Percentiles rank a stretch among this genome's conserved stretches.
Evolutionary conservation across 2,888 invertebrate genomes (phyloP).

Genomic region (Aspidapion aeneum): DNA sequence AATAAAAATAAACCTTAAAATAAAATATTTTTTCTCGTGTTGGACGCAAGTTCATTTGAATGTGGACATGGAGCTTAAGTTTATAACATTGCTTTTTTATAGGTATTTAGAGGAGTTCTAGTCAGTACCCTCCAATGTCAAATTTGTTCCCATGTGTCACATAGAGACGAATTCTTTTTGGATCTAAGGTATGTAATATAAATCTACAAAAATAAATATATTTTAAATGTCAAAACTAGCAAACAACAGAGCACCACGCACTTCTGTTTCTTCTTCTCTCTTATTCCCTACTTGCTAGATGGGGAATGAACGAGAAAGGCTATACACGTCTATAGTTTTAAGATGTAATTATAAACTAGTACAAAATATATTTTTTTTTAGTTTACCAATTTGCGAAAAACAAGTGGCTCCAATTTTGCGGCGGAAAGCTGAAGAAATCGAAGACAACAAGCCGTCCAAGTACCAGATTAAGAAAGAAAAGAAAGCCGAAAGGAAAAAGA

Average conservation of each 20-base stretch:
- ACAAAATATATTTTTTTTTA: slow-evolving; percentile 44
- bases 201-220: not conserved
- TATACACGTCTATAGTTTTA: not conserved
- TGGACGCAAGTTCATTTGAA: too few species aligned
- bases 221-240: not conserved
- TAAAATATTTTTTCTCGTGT: too few species aligned
- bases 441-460: slow-evolving; percentile 59
- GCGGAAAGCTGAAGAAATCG: slow-evolving; percentile 45
- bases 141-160: slow-evolving; percentile 83
- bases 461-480: slow-evolving; percentile 65
- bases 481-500: slow-evolving; percentile 55
- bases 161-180: slow-evolving; percentile 87
- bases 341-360: not conserved
- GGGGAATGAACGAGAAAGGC: not conserved
- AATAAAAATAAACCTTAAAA: too few species aligned
- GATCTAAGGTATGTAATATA: slow-evolving; percentile 59
- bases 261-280: too few species aligned
- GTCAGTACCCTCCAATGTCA: slow-evolving; percentile 88
- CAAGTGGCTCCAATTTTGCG: slow-evolving; percentile 65
- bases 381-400: slow-evolving; percentile 81
- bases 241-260: too few species aligned
- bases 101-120: slow-evolving; percentile 87
- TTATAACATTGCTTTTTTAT: too few species aligned
- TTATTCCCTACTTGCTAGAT: too few species aligned
- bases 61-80: too few species aligned